Evolutionary conservation across 2,888 invertebrate species (phyloP).

Genomic region (Julus scanicus): DNA sequence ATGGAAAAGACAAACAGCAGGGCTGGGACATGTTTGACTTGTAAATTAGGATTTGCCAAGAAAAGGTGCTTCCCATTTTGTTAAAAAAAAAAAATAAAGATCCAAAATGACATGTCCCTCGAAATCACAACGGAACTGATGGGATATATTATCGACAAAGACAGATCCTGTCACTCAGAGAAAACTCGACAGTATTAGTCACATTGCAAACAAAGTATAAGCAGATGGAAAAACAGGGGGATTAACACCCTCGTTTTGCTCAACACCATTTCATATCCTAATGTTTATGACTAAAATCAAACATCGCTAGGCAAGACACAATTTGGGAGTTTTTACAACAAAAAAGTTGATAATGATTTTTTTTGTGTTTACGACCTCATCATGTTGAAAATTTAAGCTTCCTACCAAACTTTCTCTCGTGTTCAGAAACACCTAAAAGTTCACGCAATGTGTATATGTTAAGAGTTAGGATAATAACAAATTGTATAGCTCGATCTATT

Average conservation of each 20-base stretch:
- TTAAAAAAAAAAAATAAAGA: not conserved
- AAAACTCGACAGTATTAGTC: not conserved
- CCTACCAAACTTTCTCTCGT: no score
- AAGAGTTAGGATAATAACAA: no score
- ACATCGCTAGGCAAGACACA: not conserved
- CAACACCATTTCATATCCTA: not conserved
- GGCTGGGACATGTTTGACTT: constrained; percentile 42
- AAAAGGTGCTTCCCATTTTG: constrained; percentile 14
- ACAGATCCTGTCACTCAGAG: not conserved
- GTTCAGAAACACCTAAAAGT: no score
- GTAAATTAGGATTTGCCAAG: constrained; percentile 36
- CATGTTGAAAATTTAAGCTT: not conserved
- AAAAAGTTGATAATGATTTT: no score
- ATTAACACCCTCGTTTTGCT: not conserved
- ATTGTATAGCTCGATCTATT: no score
- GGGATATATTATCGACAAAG: not conserved
- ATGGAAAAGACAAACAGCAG: constrained; percentile 30
- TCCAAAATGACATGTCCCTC: constrained; percentile 26
- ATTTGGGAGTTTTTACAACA: not conserved
- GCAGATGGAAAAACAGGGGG: not conserved
- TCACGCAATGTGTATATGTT: no score
- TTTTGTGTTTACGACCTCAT: not conserved
- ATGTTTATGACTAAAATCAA: not conserved
- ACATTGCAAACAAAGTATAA: not conserved
- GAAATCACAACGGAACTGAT: constrained; percentile 10